Base-by-base conservation (phyloP, 1,140 invertebrate species). In the Dufourea novaeangliae region DNA sequence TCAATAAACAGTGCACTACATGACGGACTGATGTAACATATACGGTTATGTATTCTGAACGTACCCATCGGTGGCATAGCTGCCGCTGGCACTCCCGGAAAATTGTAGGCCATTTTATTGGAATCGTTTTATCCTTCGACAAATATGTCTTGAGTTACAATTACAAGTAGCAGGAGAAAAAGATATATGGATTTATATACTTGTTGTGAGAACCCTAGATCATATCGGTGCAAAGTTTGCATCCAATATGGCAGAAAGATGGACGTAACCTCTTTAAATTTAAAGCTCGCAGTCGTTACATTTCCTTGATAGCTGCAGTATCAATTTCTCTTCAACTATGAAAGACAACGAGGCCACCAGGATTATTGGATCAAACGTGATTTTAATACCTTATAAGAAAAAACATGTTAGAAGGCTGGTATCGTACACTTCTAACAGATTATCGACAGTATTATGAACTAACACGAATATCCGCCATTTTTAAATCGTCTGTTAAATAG, bases 311-410 rank as follows among this genome's bases (percentile, higher is more conserved):
- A 27, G 41, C 71, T 34, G 25, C 8, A 1, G 32, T 34, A 1
- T 10, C 1, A 5, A 59, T 27, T 54, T 4, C 27, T 7, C 12
- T n/a, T n/a, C 2, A 50, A 87, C 72, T 57, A 94, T 94, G 94
- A 92, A 91, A 75, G 90, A 95, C 54, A 96, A 96, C 83, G 88
- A 92, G 80, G 91, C 93, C 74, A 95, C 93, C 8, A 93, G 93
- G 89, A 94, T 96, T 52, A 74, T 93, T 54, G 95, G 95, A 0
- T 86, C 88, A 44, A 94, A 94, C 34, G 93, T 96, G 0, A 89
- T 96, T 82, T 91, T 97, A 66, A 94, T 97, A 6, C 96, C 96
- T 20, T 97, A 97, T 78, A 92, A 93, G 88, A 87, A 94, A 66
- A 87, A 93, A 50, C 96, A 97, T 88, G 96, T 97, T 7, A 88